These are phyloP conservation scores for Podarcis raffonei DNA, from an alignment of 2,113 vertebrate species.

Conservation along the genomic window DNA sequence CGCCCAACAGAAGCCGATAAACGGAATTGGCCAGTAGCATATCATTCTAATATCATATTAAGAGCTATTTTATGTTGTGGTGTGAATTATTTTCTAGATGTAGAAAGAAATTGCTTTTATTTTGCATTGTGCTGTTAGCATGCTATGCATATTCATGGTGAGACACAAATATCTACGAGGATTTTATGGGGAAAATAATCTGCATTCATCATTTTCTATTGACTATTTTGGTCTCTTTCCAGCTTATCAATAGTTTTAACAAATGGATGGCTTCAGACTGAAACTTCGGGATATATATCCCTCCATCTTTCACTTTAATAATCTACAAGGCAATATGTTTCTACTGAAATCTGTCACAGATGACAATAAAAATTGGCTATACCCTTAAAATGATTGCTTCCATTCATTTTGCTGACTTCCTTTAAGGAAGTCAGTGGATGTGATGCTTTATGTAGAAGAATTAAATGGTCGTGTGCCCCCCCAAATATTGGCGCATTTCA, in stretches of 20 bases:
- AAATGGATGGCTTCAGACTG: neutral
- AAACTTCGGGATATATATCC: neutral
- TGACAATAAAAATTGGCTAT: neutral
- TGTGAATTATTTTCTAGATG: slow-evolving; percentile 9
- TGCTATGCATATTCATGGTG: neutral
- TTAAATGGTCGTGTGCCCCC: neutral
- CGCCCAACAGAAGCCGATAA: slow-evolving; percentile 19
- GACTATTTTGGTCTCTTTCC: neutral
- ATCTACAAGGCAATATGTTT: neutral
- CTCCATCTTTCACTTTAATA: neutral
- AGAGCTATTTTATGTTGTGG: neutral
- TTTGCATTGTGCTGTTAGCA: neutral
- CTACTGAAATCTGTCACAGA: neutral
- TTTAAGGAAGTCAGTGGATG: neutral
- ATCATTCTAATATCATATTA: slow-evolving; percentile 12
- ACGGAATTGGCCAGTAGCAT: neutral
- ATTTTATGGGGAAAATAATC: neutral
- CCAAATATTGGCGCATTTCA: neutral
- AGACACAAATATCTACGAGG: neutral
- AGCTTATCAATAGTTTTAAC: neutral
- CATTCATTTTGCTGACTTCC: neutral
- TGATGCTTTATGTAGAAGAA: neutral
- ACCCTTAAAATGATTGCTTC: neutral
- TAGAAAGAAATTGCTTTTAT: neutral
- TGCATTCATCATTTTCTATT: neutral